Conservation (phyloP, 2,113 vertebrate genomes). For the Crypturellus undulatus region DNA sequence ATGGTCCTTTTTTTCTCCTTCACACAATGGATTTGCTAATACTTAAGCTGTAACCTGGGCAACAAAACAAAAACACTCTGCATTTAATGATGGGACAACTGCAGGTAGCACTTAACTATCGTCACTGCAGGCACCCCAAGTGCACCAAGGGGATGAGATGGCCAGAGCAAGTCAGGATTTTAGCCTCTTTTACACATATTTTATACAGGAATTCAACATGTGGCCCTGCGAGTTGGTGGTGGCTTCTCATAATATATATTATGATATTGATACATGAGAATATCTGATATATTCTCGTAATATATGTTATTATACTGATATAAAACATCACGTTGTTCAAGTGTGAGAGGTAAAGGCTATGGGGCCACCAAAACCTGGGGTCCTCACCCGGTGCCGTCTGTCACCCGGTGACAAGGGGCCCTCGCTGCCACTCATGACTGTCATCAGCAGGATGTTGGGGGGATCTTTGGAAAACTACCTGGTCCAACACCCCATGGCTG, state of each 20-base stretch:
- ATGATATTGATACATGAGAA: no score
- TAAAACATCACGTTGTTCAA: background rate
- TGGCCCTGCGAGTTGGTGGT: no score
- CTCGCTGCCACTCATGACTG: background rate
- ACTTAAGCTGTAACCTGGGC: background rate
- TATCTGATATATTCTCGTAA: no score
- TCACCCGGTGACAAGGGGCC: accelerated
- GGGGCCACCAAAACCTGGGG: accelerated
- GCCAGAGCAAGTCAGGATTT: background rate
- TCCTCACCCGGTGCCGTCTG: background rate
- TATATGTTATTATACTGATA: no score
- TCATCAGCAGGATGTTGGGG: background rate
- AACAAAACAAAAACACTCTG: background rate
- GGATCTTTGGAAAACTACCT: background rate
- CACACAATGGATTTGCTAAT: background rate
- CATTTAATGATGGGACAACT: background rate
- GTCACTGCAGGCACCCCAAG: background rate
- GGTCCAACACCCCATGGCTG: background rate
- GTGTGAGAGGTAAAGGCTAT: background rate
- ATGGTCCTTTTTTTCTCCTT: background rate
- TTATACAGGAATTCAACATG: accelerated
- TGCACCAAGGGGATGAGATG: accelerated
- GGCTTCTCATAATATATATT: no score
- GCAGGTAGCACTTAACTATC: background rate
- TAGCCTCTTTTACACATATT: accelerated